Conservation (phyloP, 1,140 invertebrate species). For the Drosophila arizonae region DNA sequence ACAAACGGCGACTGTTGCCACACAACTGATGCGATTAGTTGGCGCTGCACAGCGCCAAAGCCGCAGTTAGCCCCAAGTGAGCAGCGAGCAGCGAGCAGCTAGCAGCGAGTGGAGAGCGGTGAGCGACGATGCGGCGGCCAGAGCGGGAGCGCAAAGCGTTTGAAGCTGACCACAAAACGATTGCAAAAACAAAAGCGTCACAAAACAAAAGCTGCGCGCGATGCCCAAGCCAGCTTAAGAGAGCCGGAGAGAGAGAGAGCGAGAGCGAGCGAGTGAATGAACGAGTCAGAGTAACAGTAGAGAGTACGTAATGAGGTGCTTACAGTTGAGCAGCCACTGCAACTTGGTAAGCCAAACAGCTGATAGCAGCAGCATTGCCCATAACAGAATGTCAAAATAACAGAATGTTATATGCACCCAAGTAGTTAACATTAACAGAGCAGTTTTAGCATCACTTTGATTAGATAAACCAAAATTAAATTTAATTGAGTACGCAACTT, state of each 20-base stretch:
- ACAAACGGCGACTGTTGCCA: slow-evolving; percentile 68
- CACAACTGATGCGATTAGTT: slow-evolving; percentile 62
- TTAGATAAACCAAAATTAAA: no score
- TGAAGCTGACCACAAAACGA: slow-evolving; percentile 47
- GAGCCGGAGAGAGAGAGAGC: slow-evolving; percentile 1
- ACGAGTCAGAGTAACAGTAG: slow-evolving; percentile 1
- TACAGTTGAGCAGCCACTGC: slow-evolving; percentile 23
- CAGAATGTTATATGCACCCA: not conserved
- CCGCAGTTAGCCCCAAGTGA: slow-evolving; percentile 10
- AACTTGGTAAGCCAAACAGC: slow-evolving; percentile 1
- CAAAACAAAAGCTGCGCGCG: slow-evolving; percentile 38
- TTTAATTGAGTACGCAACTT: slow-evolving; percentile 69
- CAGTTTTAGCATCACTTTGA: no score
- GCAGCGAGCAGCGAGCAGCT: slow-evolving; percentile 1
- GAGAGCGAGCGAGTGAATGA: not conserved
- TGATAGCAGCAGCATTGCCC: slow-evolving; percentile 2
- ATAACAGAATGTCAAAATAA: not conserved
- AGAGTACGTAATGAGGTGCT: slow-evolving; percentile 4
- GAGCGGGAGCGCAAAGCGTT: slow-evolving; percentile 29
- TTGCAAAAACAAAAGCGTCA: slow-evolving; percentile 38
- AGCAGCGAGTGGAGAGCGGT: slow-evolving; percentile 5
- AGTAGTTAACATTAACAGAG: not conserved
- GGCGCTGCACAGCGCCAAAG: slow-evolving; percentile 41
- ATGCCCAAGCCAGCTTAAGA: slow-evolving; percentile 15
- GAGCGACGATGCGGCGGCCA: slow-evolving; percentile 1